Evolutionary conservation across 2,888 invertebrate species (phyloP), one percentile per base, ranked within the genome.

Genomic region (Epistrophella euchroma): DNA sequence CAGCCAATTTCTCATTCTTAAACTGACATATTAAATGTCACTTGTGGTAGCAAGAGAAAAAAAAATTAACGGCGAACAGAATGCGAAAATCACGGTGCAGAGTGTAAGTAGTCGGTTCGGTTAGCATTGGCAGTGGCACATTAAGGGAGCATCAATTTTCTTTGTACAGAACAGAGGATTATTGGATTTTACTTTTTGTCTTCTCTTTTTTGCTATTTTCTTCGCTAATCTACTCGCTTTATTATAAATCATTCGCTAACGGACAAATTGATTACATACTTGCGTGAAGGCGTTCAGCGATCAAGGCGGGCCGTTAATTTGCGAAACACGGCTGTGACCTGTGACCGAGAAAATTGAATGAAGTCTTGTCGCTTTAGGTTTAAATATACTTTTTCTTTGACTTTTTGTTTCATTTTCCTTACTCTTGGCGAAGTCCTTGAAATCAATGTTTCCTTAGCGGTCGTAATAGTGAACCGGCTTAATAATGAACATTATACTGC

Each of bases 11-110:
- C 50, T 66, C 66, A 35, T 66, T 32, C 35, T 9, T 35, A 4
- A 66, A 50, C 15, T 50, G 66, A 66, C 66, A 50, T 66, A 66
- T 66, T 50, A 66, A 66, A 66, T 66, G 66, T 66, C 66, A 66
- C 35, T 66, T 66, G 28, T 66, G 28, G 28, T 28, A 43, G 28
- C 6, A 37, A 43, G 22, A n/a, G 3, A 13, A 66, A 45, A 47
- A 66, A 66, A 15, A 15, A 22, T 22, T 7, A 15, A 45, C 45
- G 32, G 32, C 45, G 22, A 43, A 28, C 5, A 62, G 43, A 62
- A 60, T 19, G 22, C n/a, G 22, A 43, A 62, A 62, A 62, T 62
- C 15, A 62, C n/a, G 40, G 19, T 60, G 22, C n/a, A 40, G 10
- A 22, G 25, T 25, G 4, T 62, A 43, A 25, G 10, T 4, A 40